Base-by-base conservation (phyloP, 2,888 invertebrate genomes). In the Ophioninae sp. region DNA sequence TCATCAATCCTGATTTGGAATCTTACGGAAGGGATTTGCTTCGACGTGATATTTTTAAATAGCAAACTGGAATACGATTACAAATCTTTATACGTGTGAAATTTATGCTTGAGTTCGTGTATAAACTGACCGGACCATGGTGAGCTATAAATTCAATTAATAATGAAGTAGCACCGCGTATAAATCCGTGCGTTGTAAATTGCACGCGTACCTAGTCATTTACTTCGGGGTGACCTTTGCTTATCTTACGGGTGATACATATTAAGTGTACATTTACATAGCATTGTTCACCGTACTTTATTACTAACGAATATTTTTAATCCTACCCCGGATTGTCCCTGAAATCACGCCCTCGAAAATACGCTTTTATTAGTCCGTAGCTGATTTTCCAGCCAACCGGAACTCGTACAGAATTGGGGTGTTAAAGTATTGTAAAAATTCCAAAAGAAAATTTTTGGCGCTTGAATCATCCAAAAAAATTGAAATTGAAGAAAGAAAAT, bases 101-200 rank as follows among this genome's bases (percentile, higher is more conserved):
- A 58, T 37, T 22, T 39, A 61, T 22, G 39, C 6, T 17, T 7
- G 61, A 61, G 13, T 72, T 9, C 41, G 10, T 22, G 17, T 51
- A 58, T n/a, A 17, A 17, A 71, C 23, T 22, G 51, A 23, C 17
- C 30, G 23, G 61, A 23, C 20, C 41, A 81, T 72, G 51, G 72
- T 64, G 13, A 51, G 39, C 67, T n/a, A 81, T 81, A 81, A 81
- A 81, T 81, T 81, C 81, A 81, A 81, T 81, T 77, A 81, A 30
- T 30, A 30, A 81, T 61, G 67, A 65, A 20, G 65, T 23, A 61
- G 59, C 65, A 39, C 65, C 65, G 17, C 37, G 39, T 39, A 65
- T 65, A 30, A 7, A 20, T 58, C 30, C n/a, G 41, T 17, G 22
- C 39, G 56, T 65, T 6, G 56, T 51, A 56, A 58, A 51, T 51